phyloP scores from a whole-genome alignment of 2,797 vertebrate species.

The Zalophus californianus region DNA sequence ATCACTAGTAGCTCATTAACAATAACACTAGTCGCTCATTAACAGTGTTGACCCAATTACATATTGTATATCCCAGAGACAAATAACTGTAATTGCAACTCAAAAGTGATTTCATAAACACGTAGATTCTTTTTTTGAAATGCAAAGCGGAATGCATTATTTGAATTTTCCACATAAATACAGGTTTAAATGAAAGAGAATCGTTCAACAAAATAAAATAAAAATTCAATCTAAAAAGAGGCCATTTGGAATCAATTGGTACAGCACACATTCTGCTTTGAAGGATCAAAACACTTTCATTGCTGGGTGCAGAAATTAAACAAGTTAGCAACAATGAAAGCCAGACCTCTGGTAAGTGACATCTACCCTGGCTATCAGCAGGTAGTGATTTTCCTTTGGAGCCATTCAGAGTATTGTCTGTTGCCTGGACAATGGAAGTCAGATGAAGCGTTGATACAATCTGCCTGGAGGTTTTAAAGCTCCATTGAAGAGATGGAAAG shows the following conservation, averaged over 20 bases:
- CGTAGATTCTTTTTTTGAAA: conserved; percentile 78
- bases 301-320: conserved; percentile 78
- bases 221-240: conserved; percentile 80
- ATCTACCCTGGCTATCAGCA: conserved; percentile 82
- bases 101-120: conserved; percentile 84
- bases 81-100: conserved; percentile 86
- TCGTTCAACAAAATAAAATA: conserved; percentile 79
- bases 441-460: conserved; percentile 86
- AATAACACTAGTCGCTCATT: conserved; percentile 84
- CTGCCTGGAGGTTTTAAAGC: conserved; percentile 73
- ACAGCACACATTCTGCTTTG: conserved; percentile 14
- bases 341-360: conserved; percentile 87
- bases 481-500: conserved; percentile 76
- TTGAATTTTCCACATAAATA: conserved; percentile 78
- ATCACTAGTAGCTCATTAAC: conserved; percentile 82
- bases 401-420: conserved; percentile 82
- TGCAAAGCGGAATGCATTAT: conserved; percentile 78
- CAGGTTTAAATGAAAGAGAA: conserved; percentile 82
- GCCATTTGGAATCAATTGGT: conserved; percentile 76
- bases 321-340: conserved; percentile 82
- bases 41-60: conserved; percentile 86
- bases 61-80: conserved; percentile 82
- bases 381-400: conserved; percentile 86
- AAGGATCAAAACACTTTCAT: conserved; percentile 70
- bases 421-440: conserved; percentile 84